Percentiles rank a stretch among this genome's conserved stretches.
phyloP scores from a whole-genome alignment of 1,140 invertebrate species.

The Drosophila nikananu region DNA sequence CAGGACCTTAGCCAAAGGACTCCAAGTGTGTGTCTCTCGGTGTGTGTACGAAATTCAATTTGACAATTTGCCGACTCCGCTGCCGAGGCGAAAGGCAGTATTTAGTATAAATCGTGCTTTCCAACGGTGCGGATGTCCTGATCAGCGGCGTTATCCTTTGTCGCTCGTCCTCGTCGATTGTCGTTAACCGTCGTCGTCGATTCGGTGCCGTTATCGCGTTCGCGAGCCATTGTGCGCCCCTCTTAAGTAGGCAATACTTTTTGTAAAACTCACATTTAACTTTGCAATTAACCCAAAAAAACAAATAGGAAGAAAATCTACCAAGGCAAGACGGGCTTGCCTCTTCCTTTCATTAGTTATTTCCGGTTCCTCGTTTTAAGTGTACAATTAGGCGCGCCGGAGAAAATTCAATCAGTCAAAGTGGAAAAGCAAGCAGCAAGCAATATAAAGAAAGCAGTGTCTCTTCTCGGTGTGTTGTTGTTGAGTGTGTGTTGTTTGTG shows the following conservation, averaged over 20 bases:
- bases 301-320: background rate
- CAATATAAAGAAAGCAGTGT: slow-evolving; percentile 19
- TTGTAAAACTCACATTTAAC: slow-evolving; percentile 50
- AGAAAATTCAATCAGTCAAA: slow-evolving; percentile 45
- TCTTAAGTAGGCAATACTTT: slow-evolving; percentile 65
- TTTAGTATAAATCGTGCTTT: slow-evolving; percentile 84
- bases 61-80: slow-evolving; percentile 53
- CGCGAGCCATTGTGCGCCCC: slow-evolving; percentile 17
- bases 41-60: slow-evolving; percentile 66
- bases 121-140: slow-evolving; percentile 79
- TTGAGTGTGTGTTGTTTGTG: slow-evolving; percentile 16
- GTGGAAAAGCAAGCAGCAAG: slow-evolving; percentile 31
- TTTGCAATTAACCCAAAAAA: slow-evolving; percentile 35
- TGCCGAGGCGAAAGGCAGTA: slow-evolving; percentile 35
- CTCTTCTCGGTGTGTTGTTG: slow-evolving; percentile 13
- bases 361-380: slow-evolving; percentile 34
- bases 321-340: background rate
- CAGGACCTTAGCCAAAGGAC: slow-evolving; percentile 32
- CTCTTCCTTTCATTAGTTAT: slow-evolving; percentile 33
- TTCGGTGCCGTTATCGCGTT: slow-evolving; percentile 37
- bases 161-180: slow-evolving; percentile 36
- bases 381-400: slow-evolving; percentile 40
- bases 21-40: background rate
- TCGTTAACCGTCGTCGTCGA: slow-evolving; percentile 27
- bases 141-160: slow-evolving; percentile 43